These are phyloP conservation scores for Sialia sialis DNA, from an alignment of 2,113 vertebrate species.

Conservation along the genomic window DNA sequence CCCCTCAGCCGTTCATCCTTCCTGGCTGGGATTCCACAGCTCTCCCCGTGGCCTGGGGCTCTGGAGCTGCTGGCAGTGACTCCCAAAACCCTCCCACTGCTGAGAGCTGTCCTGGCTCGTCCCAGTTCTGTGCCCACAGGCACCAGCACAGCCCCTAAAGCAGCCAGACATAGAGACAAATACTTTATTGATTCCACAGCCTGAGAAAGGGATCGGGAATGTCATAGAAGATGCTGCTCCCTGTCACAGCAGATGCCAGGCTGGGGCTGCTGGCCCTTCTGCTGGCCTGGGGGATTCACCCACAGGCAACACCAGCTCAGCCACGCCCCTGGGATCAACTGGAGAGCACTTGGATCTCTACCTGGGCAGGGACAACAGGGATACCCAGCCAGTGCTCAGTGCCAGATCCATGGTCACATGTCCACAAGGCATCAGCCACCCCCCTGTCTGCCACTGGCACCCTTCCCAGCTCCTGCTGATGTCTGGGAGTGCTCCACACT, in stretches of 20 bases:
- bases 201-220: neutral
- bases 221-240: neutral
- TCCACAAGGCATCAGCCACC: neutral
- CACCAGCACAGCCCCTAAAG: fast-evolving
- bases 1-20: fast-evolving
- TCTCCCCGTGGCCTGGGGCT: neutral
- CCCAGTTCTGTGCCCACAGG: neutral
- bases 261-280: neutral
- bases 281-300: neutral
- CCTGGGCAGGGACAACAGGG: neutral
- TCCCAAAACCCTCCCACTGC: neutral
- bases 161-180: neutral
- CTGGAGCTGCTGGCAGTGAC: neutral
- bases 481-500: neutral
- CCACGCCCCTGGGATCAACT: neutral
- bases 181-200: slow-evolving; percentile 9
- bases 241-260: neutral
- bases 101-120: neutral
- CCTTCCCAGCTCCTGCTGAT: neutral
- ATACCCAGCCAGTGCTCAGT: neutral
- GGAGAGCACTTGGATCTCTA: neutral
- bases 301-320: fast-evolving
- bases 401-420: fast-evolving
- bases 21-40: neutral
- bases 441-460: neutral